Evolutionary conservation across 2,888 invertebrate genomes (phyloP), one percentile per base, ranked within the genome.

Genomic region (Drosophila paramelanica): DNA sequence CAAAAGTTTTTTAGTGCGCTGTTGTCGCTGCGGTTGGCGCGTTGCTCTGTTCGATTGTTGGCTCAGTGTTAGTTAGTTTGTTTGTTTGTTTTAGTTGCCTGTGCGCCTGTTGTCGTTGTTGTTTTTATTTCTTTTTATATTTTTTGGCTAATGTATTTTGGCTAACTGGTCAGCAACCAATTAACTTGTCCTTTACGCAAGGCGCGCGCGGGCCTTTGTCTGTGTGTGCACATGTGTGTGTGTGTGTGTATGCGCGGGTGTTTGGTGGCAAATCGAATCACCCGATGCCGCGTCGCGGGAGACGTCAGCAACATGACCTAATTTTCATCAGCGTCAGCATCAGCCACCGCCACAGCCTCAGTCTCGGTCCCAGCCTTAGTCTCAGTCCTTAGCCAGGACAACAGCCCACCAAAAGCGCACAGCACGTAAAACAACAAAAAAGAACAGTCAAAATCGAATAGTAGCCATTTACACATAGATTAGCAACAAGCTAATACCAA

Each of bases 1-100:
- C 86, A 80, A 82, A 81, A 85, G 56, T 60, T 61, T 70, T 74
- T 82, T 67, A 82, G 82, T 82, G 86, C 82, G 83, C 79, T 74
- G 67, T 81, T 81, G 82, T 79, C 86, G 82, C 65, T 83, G 79
- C 71, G 73, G 53, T 83, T 72, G 83, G 83, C 86, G 82, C 84
- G 73, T 81, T 60, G 78, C 43, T 72, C 52, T 53, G 43, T 53
- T 67, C 33, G 62, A 52, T 65, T 36, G 51, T 51, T 23, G 25
- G 20, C 13, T n/a, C 42, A 14, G 8, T 20, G 13, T 41, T 36
- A 53, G 17, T 49, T 60, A 20, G 23, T 23, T 45, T 23, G 25
- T 47, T 45, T 13, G 6, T 8, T 41, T 49, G 10, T 20, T 39
- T 20, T 38, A 55, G 23, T 56, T 59, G 27, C 8, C 31, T 8